Conservation (phyloP, 2,888 invertebrate species). For the Schizaphis graminum region DNA sequence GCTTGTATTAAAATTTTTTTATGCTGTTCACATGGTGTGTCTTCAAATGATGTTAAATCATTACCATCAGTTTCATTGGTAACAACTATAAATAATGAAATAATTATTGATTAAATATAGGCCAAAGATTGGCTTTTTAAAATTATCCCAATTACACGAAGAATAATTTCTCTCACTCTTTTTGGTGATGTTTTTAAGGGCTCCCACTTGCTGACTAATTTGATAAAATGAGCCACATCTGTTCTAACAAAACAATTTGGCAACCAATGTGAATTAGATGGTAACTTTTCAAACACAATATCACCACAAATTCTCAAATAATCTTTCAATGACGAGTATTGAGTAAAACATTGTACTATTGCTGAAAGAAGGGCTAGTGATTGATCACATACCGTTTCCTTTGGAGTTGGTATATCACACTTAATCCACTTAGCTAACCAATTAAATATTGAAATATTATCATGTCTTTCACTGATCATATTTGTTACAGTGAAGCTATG, state of each 20-base stretch:
- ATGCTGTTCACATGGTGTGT: no score
- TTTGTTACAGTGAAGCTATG: not conserved
- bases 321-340: slow-evolving; percentile 40
- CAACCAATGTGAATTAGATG: not conserved
- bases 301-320: not conserved
- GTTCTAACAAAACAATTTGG: slow-evolving; percentile 6
- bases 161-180: slow-evolving; percentile 6
- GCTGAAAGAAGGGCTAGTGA: not conserved
- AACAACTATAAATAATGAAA: not conserved
- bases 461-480: slow-evolving; percentile 21
- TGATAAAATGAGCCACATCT: slow-evolving; percentile 4
- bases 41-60: not conserved
- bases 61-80: slow-evolving; percentile 1
- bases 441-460: slow-evolving; percentile 9
- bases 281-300: not conserved
- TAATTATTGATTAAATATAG: not conserved
- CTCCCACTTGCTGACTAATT: not conserved
- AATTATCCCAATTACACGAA: not conserved
- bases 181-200: not conserved
- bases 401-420: not conserved
- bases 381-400: not conserved
- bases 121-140: not conserved
- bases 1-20: no score
- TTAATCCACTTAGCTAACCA: slow-evolving; percentile 18
- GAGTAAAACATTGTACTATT: slow-evolving; percentile 16